Conservation (phyloP, 2,888 invertebrate species). For the Timandra comae region DNA sequence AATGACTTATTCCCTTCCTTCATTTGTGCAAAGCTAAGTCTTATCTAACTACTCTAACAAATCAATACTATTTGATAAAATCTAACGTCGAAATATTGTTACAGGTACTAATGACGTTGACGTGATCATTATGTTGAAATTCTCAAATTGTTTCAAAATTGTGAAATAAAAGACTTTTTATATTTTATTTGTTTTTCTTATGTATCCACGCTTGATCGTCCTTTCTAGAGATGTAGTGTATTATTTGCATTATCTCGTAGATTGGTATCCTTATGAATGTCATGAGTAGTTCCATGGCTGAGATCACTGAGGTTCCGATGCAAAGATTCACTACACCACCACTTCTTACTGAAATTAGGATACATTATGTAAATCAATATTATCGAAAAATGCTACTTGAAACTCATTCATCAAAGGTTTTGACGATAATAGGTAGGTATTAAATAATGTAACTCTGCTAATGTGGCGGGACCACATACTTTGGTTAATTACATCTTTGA, state of each 20-base stretch:
- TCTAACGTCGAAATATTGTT: too few species aligned
- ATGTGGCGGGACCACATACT: too few species aligned
- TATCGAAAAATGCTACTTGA: not conserved
- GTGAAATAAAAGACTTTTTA: not conserved
- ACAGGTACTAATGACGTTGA: slow-evolving; percentile 1
- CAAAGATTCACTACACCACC: slow-evolving; percentile 61
- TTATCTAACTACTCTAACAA: too few species aligned
- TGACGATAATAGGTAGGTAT: too few species aligned
- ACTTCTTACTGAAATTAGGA: slow-evolving; percentile 47
- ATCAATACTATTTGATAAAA: too few species aligned
- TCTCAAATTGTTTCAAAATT: not conserved
- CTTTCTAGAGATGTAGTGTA: slow-evolving; percentile 22
- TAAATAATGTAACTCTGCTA: too few species aligned
- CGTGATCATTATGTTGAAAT: not conserved
- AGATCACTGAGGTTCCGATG: slow-evolving; percentile 59
- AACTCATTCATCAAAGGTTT: too few species aligned
- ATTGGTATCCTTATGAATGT: slow-evolving; percentile 33
- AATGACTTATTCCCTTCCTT: too few species aligned
- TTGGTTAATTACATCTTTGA: too few species aligned
- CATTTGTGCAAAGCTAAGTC: too few species aligned
- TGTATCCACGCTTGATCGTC: slow-evolving; percentile 15
- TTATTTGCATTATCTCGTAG: slow-evolving; percentile 26
- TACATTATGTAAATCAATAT: slow-evolving; percentile 1
- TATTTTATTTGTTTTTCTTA: slow-evolving; percentile 16
- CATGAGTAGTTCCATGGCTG: slow-evolving; percentile 50